Conservation (phyloP, 2,797 vertebrate species). For the Sebastes miniatus region DNA sequence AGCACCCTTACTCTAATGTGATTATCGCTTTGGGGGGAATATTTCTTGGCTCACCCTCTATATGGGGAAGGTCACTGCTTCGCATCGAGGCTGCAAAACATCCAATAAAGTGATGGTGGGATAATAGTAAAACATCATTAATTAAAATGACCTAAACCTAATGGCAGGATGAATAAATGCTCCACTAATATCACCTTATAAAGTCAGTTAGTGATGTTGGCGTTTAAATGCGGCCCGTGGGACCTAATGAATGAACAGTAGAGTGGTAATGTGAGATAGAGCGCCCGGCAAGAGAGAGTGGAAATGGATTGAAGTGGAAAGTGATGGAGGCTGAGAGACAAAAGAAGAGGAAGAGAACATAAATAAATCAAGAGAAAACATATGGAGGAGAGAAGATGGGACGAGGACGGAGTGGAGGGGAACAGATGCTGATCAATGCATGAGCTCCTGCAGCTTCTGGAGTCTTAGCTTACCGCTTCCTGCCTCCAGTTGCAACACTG, state of each 20-base stretch:
- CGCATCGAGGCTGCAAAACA: conserved; percentile 20
- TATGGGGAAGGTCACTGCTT: conserved; percentile 34
- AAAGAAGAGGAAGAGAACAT: neutral
- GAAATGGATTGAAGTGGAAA: neutral
- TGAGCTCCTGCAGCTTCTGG: conserved; percentile 54
- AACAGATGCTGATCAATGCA: conserved; percentile 60
- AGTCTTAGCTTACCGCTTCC: conserved; percentile 41
- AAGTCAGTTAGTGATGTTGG: conserved; percentile 7
- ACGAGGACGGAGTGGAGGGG: conserved; percentile 10
- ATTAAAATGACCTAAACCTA: conserved; percentile 38
- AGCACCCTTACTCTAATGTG: conserved; percentile 27
- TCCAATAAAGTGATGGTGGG: conserved; percentile 32
- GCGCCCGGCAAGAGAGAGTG: neutral
- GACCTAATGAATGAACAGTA: neutral
- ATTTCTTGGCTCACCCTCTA: conserved; percentile 22
- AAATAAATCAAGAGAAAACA: conserved; percentile 33
- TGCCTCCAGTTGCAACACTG: conserved; percentile 30
- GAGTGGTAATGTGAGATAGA: neutral
- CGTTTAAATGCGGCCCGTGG: neutral
- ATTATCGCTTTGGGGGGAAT: conserved; percentile 34
- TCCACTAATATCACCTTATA: conserved; percentile 1
- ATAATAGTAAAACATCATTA: conserved; percentile 33
- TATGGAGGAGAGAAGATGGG: conserved; percentile 32
- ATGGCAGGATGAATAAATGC: conserved; percentile 18
- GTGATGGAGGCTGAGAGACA: neutral